These are phyloP conservation scores for Tinamus guttatus DNA, from an alignment of 2,113 vertebrate species.

Conservation along the genomic window DNA sequence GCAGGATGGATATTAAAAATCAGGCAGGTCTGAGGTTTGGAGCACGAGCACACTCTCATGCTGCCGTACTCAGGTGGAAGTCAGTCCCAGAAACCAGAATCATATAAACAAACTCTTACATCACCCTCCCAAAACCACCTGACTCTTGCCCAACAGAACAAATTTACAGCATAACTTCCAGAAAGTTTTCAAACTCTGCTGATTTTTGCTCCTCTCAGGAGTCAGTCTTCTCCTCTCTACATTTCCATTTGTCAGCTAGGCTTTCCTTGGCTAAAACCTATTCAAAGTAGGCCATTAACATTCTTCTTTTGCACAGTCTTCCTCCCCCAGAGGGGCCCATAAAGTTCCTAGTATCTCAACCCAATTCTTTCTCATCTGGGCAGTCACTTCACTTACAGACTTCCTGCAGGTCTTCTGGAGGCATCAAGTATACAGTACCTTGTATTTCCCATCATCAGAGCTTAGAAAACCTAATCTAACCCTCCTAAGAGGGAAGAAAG, in stretches of 20 bases:
- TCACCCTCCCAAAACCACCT: not conserved
- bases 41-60: not conserved
- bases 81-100: not conserved
- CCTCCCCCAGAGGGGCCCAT: not conserved
- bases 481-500: not conserved
- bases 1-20: accelerated
- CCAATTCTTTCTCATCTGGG: not conserved
- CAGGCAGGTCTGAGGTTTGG: not conserved
- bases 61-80: not conserved
- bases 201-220: not conserved
- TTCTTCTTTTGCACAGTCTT: not conserved
- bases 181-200: not conserved
- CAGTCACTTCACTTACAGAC: not conserved
- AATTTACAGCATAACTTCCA: not conserved
- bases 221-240: not conserved
- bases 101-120: not conserved
- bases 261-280: too few species aligned
- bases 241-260: not conserved
- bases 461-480: not conserved
- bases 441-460: not conserved
- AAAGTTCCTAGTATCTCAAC: not conserved
- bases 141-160: not conserved
- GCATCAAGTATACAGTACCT: not conserved
- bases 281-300: too few species aligned
- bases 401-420: not conserved